These are phyloP conservation scores for Cataglyphis cursor DNA, from an alignment of 2,888 invertebrate genomes.

Conservation along the genomic window DNA sequence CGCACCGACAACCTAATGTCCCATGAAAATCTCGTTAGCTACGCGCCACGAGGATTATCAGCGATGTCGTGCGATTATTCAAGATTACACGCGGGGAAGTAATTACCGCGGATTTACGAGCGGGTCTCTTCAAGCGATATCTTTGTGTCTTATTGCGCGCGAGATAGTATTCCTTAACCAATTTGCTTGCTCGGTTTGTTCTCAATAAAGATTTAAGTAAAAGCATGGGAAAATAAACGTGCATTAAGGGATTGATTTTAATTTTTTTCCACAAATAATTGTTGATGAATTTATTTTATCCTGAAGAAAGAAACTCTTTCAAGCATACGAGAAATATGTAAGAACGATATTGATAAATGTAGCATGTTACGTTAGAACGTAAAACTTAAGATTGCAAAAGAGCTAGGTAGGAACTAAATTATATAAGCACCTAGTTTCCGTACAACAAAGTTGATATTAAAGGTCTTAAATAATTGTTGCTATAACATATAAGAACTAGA, in stretches of 20 bases:
- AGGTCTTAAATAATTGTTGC: not conserved
- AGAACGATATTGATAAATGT: too few relatives aligned
- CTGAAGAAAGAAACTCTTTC: not conserved
- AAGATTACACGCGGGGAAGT: constrained; percentile 39
- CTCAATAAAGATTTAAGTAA: not conserved
- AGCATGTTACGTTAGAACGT: not conserved
- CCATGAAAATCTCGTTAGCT: constrained; percentile 57
- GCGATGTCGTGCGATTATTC: constrained; percentile 44
- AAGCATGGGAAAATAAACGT: not conserved
- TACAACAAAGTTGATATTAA: not conserved
- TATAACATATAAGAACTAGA: not conserved
- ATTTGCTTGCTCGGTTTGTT: not conserved
- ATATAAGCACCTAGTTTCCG: not conserved
- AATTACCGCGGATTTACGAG: constrained; percentile 46
- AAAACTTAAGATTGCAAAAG: not conserved
- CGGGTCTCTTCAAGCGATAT: not conserved
- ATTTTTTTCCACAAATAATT: constrained; percentile 1
- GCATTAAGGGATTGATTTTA: not conserved
- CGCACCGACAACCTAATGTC: constrained; percentile 49
- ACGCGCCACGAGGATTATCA: constrained; percentile 39
- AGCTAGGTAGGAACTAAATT: not conserved
- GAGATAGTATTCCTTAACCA: not conserved
- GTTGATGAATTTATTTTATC: not conserved
- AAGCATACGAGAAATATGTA: not conserved
- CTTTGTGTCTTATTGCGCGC: not conserved